These are phyloP conservation scores for Megalonaias nervosa DNA, from an alignment of 1,140 invertebrate species.

Conservation along the genomic window DNA sequence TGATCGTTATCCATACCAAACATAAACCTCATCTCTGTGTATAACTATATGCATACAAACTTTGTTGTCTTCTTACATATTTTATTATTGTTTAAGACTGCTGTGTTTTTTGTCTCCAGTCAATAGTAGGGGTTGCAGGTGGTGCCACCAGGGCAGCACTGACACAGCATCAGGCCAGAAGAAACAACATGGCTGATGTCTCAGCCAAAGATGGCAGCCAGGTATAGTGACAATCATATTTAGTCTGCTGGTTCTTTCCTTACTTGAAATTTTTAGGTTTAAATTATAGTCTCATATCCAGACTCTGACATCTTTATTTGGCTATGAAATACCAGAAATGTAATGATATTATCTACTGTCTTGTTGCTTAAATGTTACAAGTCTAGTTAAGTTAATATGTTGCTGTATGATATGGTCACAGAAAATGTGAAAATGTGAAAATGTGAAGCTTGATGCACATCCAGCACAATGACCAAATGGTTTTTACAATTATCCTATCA, in stretches of 20 bases:
- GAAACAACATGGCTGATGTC: constrained; percentile 93
- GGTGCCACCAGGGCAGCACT: constrained; percentile 93
- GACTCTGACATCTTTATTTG: too few species aligned
- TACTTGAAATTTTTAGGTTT: too few species aligned
- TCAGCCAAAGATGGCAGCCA: constrained; percentile 97
- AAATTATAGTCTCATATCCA: too few species aligned
- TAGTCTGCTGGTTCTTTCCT: not conserved
- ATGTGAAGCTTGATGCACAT: too few species aligned
- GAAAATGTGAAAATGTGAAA: too few species aligned
- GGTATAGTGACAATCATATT: constrained; percentile 45
- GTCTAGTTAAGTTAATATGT: too few species aligned
- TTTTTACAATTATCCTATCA: too few species aligned
- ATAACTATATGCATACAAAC: not conserved
- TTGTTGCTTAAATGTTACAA: too few species aligned
- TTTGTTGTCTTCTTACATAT: not conserved
- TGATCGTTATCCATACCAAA: not conserved
- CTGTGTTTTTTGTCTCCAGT: constrained; percentile 79
- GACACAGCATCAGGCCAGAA: constrained; percentile 89
- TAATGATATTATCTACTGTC: too few species aligned
- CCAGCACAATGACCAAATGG: too few species aligned
- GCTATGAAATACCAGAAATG: too few species aligned
- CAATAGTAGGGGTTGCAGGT: constrained; percentile 87
- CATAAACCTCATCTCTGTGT: not conserved
- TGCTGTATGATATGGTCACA: too few species aligned
- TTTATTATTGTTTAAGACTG: not conserved